phyloP scores from a whole-genome alignment of 2,888 invertebrate genomes.

The Meiosimyza decipiens region DNA sequence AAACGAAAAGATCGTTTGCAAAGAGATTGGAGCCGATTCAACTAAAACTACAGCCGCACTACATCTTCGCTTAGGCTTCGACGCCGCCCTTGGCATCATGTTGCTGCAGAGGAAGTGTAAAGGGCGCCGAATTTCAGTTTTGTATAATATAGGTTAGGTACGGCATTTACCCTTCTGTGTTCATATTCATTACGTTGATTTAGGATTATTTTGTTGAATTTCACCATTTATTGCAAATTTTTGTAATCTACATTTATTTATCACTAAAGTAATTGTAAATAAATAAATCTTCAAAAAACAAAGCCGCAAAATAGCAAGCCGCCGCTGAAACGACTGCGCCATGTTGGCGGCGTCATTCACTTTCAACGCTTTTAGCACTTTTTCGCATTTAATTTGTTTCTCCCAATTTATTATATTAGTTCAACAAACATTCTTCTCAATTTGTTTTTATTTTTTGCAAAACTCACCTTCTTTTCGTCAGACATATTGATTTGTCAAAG shows the following conservation, averaged over 20 bases:
- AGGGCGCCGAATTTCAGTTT: background rate
- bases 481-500: conserved; percentile 50
- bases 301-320: conserved; percentile 38
- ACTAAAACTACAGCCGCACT: background rate
- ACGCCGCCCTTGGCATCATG: conserved; percentile 6
- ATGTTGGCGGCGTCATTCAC: conserved; percentile 56
- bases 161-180: too few relatives aligned
- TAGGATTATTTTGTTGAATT: too few relatives aligned
- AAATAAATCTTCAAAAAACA: conserved; percentile 23
- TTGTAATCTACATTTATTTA: too few relatives aligned
- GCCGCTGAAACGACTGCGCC: conserved; percentile 47
- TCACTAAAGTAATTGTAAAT: too few relatives aligned
- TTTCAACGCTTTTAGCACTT: conserved; percentile 35
- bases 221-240: too few relatives aligned
- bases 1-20: background rate
- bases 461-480: conserved; percentile 59
- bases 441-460: background rate
- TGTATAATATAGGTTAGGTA: too few relatives aligned
- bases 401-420: conserved; percentile 1
- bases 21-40: background rate
- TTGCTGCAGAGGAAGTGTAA: background rate
- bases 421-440: background rate
- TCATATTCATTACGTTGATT: too few relatives aligned
- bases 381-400: conserved; percentile 29
- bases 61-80: background rate